phyloP scores from a whole-genome alignment of 2,888 invertebrate genomes.

The Eupithecia subumbrata region DNA sequence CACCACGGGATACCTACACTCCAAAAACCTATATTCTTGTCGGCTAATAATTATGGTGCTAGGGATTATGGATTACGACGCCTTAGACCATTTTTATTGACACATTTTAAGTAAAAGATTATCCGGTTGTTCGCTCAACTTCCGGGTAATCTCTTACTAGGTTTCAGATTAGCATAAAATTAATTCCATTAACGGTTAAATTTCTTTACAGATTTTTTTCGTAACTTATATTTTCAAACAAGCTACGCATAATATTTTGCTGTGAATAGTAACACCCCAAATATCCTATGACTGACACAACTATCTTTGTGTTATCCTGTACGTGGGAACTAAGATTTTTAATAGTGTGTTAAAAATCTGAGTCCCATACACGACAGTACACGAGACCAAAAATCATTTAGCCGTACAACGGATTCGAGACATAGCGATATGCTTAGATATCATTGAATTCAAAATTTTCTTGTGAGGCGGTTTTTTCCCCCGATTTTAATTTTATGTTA shows the following conservation, averaged over 20 bases:
- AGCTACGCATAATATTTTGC: neutral
- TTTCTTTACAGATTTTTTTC: neutral
- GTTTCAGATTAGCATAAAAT: constrained; percentile 16
- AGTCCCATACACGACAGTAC: neutral
- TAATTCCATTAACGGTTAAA: neutral
- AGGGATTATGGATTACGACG: constrained; percentile 11
- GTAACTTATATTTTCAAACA: neutral
- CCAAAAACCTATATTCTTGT: neutral
- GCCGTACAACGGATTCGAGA: neutral
- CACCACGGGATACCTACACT: neutral
- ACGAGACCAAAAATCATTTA: neutral
- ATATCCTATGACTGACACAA: too few species aligned
- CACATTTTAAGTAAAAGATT: constrained; percentile 13
- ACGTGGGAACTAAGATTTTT: too few species aligned
- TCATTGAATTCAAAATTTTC: neutral
- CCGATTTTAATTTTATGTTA: neutral
- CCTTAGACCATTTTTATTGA: neutral
- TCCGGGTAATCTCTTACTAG: neutral
- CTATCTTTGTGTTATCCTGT: too few species aligned
- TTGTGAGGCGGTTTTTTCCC: neutral
- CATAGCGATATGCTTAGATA: neutral
- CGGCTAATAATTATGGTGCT: neutral
- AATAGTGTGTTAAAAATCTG: neutral
- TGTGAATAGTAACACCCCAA: too few species aligned
- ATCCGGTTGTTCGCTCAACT: neutral